phyloP scores from a whole-genome alignment of 2,113 vertebrate genomes.

The Lamprotornis superbus region DNA sequence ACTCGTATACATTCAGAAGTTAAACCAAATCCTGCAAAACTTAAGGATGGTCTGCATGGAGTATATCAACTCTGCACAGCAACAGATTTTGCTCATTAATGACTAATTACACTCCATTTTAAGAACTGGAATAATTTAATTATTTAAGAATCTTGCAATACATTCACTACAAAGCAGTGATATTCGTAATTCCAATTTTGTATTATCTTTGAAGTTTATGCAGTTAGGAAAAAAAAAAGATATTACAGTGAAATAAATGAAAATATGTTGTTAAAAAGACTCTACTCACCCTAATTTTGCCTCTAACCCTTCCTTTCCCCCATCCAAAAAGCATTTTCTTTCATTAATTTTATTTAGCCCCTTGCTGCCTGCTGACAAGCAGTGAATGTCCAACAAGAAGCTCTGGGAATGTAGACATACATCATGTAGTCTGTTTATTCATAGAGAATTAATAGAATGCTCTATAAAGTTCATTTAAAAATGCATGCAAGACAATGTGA shows the following conservation, averaged over 20 bases:
- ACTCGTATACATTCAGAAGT: constrained; percentile 4
- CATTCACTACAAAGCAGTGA: constrained; percentile 65
- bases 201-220: constrained; percentile 73
- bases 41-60: constrained; percentile 8
- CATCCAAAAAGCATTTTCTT: neutral
- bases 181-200: constrained; percentile 62
- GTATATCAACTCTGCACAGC: constrained; percentile 28
- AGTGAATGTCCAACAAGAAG: constrained; percentile 15
- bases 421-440: neutral
- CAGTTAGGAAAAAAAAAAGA: constrained; percentile 22
- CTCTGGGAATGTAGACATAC: neutral
- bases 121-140: constrained; percentile 71
- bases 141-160: constrained; percentile 70
- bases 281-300: neutral
- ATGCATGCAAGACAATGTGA: neutral
- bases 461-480: neutral
- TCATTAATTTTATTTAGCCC: constrained; percentile 49
- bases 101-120: constrained; percentile 73
- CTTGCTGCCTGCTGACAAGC: neutral
- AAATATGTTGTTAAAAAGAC: constrained; percentile 37
- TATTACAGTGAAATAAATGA: constrained; percentile 56
- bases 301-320: constrained; percentile 1
- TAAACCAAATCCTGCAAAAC: constrained; percentile 14
- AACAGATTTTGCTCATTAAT: constrained; percentile 70
- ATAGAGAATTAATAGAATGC: neutral